Conservation (phyloP, 2,113 vertebrate genomes). For the Malaclemys terrapin region DNA sequence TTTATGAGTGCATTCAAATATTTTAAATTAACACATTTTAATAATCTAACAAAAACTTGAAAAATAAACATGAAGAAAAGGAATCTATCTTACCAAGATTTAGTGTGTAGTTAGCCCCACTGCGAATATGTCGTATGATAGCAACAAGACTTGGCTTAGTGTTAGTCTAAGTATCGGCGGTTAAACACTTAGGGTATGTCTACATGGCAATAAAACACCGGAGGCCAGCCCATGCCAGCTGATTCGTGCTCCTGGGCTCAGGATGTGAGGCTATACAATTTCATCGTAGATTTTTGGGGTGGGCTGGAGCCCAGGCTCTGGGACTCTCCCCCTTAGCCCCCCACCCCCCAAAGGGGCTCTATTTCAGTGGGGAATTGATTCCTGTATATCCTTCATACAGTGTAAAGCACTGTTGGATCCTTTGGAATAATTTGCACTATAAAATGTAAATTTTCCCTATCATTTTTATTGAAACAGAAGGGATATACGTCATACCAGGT, state of each 20-base stretch:
- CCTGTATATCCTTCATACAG: not conserved
- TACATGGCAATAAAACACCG: not conserved
- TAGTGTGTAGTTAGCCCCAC: not conserved
- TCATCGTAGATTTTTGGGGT: not conserved
- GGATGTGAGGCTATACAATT: not conserved
- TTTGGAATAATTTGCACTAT: not conserved
- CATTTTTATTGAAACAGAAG: not conserved
- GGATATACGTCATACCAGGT: not conserved
- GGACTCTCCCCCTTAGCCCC: no score
- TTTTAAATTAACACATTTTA: not conserved
- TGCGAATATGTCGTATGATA: fast-evolving
- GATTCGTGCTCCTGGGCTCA: not conserved
- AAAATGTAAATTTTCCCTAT: not conserved
- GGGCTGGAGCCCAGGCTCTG: not conserved
- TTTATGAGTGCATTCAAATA: not conserved
- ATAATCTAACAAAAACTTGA: not conserved
- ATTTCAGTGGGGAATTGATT: not conserved
- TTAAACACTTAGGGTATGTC: not conserved
- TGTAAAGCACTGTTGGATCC: not conserved
- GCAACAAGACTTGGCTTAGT: not conserved
- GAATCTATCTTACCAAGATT: not conserved
- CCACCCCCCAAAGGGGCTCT: not conserved
- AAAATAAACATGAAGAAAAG: not conserved
- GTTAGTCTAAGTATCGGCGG: not conserved
- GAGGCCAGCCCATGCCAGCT: not conserved